A percentile compares a stretch with the other conserved stretches of the same genome.
Conservation (phyloP, 1,140 invertebrate species). For the Neodiprion fabricii region DNA sequence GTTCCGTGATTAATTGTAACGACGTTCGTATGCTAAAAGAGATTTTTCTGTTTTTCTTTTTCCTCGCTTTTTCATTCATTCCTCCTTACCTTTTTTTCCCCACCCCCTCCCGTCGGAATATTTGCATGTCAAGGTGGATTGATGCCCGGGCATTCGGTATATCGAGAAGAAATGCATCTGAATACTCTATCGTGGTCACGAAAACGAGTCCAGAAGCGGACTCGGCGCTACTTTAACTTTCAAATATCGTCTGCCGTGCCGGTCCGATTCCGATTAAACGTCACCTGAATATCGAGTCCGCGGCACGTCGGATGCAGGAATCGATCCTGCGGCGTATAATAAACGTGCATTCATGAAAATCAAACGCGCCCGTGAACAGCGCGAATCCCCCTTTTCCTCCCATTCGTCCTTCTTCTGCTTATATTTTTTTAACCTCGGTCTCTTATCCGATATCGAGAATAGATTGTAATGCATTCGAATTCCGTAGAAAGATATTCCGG, state of each 20-base stretch:
- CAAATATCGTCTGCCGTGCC: constrained; percentile 39
- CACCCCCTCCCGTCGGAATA: constrained; percentile 40
- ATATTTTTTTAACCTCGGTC: no score
- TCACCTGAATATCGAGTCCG: neutral
- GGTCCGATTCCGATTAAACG: constrained; percentile 4
- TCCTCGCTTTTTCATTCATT: constrained; percentile 4
- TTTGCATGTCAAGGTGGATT: constrained; percentile 57
- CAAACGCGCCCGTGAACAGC: neutral
- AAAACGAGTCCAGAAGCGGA: neutral
- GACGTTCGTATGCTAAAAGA: constrained; percentile 32
- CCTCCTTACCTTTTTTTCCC: constrained; percentile 22
- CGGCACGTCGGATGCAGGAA: neutral
- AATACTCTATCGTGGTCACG: neutral
- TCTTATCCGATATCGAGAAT: no score
- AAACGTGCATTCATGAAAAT: neutral
- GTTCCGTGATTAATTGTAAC: constrained; percentile 58
- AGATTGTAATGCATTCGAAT: no score
- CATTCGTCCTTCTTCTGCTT: no score
- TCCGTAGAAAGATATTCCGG: no score
- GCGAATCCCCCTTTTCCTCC: neutral
- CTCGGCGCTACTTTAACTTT: constrained; percentile 45
- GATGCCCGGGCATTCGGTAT: constrained; percentile 31
- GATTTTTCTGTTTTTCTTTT: constrained; percentile 26
- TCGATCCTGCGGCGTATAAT: neutral
- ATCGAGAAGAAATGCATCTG: constrained; percentile 13